Base-by-base conservation (phyloP, 2,113 vertebrate genomes). In the Promerops cafer region DNA sequence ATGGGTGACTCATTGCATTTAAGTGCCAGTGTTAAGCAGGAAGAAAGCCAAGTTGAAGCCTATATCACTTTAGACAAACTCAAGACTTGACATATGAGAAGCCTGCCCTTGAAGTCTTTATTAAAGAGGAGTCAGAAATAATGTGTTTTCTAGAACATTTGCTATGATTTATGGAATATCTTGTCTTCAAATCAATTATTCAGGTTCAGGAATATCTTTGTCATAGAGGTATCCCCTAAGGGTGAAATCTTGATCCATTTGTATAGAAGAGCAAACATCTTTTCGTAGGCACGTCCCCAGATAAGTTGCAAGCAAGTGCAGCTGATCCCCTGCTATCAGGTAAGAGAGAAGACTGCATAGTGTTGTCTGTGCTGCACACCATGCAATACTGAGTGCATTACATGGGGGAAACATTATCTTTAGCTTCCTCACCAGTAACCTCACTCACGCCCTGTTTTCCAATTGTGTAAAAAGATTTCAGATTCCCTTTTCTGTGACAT, bases 301-400 rank as follows among this genome's bases (percentile, higher is more conserved):
- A n/a, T 16, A 65, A 78, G 16, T 4, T 79, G 15, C 11, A 85
- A 77, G n/a, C 14, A 69, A 63, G 5, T 28, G 28, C 56, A 88
- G 8, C 42, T 69, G 33, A 15, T 87, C 8, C 20, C 15, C 44
- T 50, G 26, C 30, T 11, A n/a, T 16, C 28, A 66, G 7, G 17
- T 37, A 52, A 31, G 49, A 63, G 18, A 69, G 13, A 54, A 56
- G 17, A 18, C 10, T 68, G 13, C 13, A 64, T 2, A 47, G 11
- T 3, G 7, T 3, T 72, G 10, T 19, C 33, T 72, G 0, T 42
- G 33, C 18, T 1, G 0, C 22, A 30, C 23, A 35, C 14, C 0
- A 1, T 30, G 39, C 8, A 18, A 83, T 33, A 19, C 16, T 39
- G 30, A 60, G 4, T 27, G 18, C 10, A 8, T 50, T 64, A 35